phyloP scores from a whole-genome alignment of 2,113 vertebrate species.

The Albula goreensis region DNA sequence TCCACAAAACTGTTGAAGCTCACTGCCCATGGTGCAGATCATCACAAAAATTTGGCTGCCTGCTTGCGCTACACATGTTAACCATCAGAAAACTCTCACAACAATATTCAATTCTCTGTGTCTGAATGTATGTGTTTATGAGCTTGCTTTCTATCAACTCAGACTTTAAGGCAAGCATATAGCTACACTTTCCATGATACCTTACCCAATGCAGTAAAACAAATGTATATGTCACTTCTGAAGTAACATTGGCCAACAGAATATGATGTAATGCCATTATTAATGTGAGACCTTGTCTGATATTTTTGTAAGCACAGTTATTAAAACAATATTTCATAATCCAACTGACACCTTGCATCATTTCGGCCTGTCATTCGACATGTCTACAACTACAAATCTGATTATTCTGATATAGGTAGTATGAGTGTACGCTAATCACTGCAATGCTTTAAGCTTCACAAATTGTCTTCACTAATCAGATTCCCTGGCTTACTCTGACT shows the following conservation, averaged over 20 bases:
- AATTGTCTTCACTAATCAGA: constrained; percentile 27
- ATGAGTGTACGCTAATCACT: constrained; percentile 23
- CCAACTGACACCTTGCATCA: constrained; percentile 7
- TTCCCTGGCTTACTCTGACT: constrained; percentile 18
- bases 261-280: not conserved
- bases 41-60: too few relatives aligned
- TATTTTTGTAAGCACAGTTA: constrained; percentile 1
- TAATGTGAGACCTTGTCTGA: not conserved
- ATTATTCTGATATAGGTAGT: constrained; percentile 27
- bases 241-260: constrained; percentile 12
- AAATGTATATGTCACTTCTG: not conserved
- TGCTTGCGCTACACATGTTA: too few relatives aligned
- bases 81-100: too few relatives aligned
- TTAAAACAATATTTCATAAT: constrained; percentile 24
- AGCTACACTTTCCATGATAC: not conserved
- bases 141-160: too few relatives aligned
- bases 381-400: constrained; percentile 21
- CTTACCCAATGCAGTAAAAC: not conserved
- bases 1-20: too few relatives aligned
- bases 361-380: constrained; percentile 13
- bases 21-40: too few relatives aligned
- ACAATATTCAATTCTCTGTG: too few relatives aligned
- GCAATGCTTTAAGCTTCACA: constrained; percentile 24
- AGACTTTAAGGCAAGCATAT: too few relatives aligned
- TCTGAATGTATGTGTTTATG: too few relatives aligned